Conservation (phyloP, 2,888 invertebrate genomes). For the Ischnus inquisitorius region DNA sequence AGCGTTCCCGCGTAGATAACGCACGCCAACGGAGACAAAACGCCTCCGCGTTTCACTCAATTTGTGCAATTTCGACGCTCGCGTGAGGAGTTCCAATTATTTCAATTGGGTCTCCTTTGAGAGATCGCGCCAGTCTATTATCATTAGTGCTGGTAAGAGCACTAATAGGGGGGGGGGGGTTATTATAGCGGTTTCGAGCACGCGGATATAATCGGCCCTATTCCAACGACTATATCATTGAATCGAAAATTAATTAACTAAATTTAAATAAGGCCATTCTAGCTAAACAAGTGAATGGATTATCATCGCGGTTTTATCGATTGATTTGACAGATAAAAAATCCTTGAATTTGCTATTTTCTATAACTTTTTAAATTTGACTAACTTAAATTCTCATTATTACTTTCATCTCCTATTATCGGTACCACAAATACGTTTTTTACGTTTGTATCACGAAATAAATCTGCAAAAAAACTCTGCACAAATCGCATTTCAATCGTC, state of each 20-base stretch:
- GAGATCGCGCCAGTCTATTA: conserved; percentile 21
- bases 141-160: conserved; percentile 7
- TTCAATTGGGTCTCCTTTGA: conserved; percentile 13
- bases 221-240: conserved; percentile 30
- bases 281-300: not conserved
- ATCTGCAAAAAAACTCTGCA: no score
- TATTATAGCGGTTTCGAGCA: conserved; percentile 11
- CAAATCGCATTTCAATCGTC: not conserved
- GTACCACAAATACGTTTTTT: no score
- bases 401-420: no score
- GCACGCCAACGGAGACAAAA: not conserved
- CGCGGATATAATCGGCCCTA: not conserved
- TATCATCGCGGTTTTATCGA: not conserved
- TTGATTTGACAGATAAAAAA: no score
- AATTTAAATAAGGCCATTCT: not conserved
- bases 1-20: not conserved
- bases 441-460: no score
- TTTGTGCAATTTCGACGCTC: conserved; percentile 47
- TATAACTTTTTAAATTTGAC: no score
- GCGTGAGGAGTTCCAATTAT: conserved; percentile 55
- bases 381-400: no score
- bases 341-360: no score
- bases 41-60: conserved; percentile 45
- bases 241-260: conserved; percentile 8
- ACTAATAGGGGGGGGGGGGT: conserved; percentile 14